A percentile compares a stretch with the other conserved stretches of the same genome.
Evolutionary conservation across 2,888 invertebrate species (phyloP).

Genomic region (Amphipoea oculea): DNA sequence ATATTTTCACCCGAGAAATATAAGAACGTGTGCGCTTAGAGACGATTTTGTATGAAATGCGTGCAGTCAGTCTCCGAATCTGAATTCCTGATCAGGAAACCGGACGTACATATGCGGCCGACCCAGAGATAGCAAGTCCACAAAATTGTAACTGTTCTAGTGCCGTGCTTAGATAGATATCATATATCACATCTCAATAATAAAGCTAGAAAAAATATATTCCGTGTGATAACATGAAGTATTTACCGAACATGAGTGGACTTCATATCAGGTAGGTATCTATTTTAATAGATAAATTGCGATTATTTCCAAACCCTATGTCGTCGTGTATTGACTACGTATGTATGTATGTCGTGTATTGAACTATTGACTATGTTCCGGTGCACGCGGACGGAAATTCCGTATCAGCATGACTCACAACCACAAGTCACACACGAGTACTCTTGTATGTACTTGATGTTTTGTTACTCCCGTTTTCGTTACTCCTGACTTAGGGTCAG

Average conservation of each 20-base stretch:
- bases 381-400: constrained; percentile 11
- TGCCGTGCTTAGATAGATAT: background rate
- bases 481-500: background rate
- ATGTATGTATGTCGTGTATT: background rate
- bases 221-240: constrained; percentile 16
- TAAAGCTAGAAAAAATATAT: background rate
- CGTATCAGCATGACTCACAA: constrained; percentile 22
- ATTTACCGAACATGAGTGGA: constrained; percentile 12
- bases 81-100: too few relatives aligned
- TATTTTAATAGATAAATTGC: background rate
- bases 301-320: background rate
- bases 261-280: constrained; percentile 19
- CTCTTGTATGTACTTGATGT: background rate
- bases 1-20: too few relatives aligned
- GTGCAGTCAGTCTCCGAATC: too few relatives aligned
- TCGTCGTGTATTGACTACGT: too few relatives aligned
- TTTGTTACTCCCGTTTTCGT: background rate
- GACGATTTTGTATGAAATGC: too few relatives aligned
- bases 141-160: background rate
- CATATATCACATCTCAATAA: background rate
- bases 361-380: constrained; percentile 3
- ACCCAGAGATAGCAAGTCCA: background rate
- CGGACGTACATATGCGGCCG: too few relatives aligned
- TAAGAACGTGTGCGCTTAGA: too few relatives aligned
- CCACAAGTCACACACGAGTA: background rate